Base-by-base conservation (phyloP, 2,888 invertebrate genomes). In the Petrophora chlorosata region DNA sequence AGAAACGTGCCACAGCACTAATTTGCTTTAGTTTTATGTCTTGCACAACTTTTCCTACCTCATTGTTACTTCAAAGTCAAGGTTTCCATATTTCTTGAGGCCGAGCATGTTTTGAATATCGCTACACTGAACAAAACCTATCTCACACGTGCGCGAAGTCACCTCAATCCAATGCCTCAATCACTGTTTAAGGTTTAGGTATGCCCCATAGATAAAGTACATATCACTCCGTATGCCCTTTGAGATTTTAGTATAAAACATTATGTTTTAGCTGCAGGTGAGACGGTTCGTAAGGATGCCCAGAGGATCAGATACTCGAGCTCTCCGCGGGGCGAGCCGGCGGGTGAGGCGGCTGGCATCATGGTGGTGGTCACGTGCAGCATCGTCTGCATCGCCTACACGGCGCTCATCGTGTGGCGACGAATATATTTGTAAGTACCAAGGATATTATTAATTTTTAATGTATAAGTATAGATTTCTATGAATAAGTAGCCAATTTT, bases 291-390 rank as follows among this genome's bases (percentile, higher is more conserved):
- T 29, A 86, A 82, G 59, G 86, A 86, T 52, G 70, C 81, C 0
- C 63, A 73, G 53, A 68, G 71, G 25, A 34, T 62, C 36, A 69
- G 70, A 3, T 72, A 70, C 57, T 47, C 66, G 16, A 51, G 67
- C 19, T 53, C 59, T 15, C 35, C 61, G 3, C 63, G 77, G 1
- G 75, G 79, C 2, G 85, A 83, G 59, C 81, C 83, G 0, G 65
- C 82, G 17, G 85, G 82, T 3, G 67, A 76, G 2, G 88, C 87
- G 0, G 89, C 88, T 0, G 86, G 82, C 15, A 83, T 90, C 64
- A 88, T 89, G 88, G 77, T 89, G 2, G 69, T 82, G 13, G 76
- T 85, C 54, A 89, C 88, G 1, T 82, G 82, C 70, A 79, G 72
- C 59, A 80, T 90, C 56, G 84, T 89, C 3, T 77, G 78, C 51